phyloP scores from a whole-genome alignment of 2,113 vertebrate species.

The Phainopepla nitens region DNA sequence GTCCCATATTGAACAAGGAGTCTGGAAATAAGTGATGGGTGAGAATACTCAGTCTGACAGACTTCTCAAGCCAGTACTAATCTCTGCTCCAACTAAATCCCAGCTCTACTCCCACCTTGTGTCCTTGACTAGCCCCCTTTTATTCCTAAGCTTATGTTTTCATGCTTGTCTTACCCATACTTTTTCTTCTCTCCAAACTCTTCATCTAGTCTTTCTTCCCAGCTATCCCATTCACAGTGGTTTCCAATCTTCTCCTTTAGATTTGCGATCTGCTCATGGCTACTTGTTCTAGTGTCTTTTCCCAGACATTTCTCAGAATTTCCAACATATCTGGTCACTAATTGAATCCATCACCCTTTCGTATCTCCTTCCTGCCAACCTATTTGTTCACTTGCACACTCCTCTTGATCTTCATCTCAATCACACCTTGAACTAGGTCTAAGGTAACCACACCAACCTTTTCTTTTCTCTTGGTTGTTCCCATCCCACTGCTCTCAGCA shows the following conservation, averaged over 20 bases:
- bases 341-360: not conserved
- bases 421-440: not conserved
- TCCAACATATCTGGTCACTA: not conserved
- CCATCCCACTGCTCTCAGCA: not conserved
- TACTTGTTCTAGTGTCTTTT: not conserved
- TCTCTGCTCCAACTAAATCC: not conserved
- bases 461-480: not conserved
- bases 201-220: not conserved
- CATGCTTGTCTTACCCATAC: not conserved
- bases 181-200: not conserved
- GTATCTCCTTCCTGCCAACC: not conserved
- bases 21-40: not conserved
- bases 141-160: not conserved
- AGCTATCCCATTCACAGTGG: not conserved
- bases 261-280: not conserved
- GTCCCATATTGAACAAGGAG: not conserved
- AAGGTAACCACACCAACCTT: not conserved
- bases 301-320: not conserved
- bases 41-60: not conserved
- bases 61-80: not conserved
- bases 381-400: not conserved
- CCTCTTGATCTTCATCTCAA: not conserved
- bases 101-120: not conserved
- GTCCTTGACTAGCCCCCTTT: not conserved
- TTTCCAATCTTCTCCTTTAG: not conserved